Evolutionary conservation across 2,888 invertebrate species (phyloP).

Genomic region (Cylloceria caligata): DNA sequence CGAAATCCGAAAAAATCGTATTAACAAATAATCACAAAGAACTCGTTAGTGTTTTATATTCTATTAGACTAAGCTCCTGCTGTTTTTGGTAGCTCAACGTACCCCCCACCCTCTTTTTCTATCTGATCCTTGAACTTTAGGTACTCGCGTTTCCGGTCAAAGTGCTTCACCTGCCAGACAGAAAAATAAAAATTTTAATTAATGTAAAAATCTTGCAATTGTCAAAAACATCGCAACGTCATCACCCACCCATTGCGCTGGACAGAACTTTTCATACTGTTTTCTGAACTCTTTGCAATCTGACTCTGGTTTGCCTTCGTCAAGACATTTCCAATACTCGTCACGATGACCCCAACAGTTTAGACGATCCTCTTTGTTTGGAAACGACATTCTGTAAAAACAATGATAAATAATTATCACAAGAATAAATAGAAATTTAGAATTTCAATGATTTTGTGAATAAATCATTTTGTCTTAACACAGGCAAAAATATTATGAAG

Average conservation of each 20-base stretch:
- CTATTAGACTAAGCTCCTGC: conserved; percentile 79
- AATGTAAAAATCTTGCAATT: not conserved
- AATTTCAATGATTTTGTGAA: not conserved
- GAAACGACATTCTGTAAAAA: conserved; percentile 89
- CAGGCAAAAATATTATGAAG: not conserved
- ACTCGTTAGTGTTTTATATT: conserved; percentile 83
- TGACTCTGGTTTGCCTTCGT: conserved; percentile 88
- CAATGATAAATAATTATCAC: conserved; percentile 12
- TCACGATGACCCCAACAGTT: conserved; percentile 95
- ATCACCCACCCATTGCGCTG: conserved; percentile 91
- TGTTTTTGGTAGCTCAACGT: conserved; percentile 86
- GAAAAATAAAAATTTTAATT: not conserved
- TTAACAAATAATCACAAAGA: conserved; percentile 74
- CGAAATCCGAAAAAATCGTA: conserved; percentile 74
- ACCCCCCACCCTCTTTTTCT: conserved; percentile 90
- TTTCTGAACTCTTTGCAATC: conserved; percentile 91
- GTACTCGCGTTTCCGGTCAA: conserved; percentile 95
- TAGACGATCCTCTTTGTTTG: conserved; percentile 91
- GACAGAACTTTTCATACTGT: conserved; percentile 91
- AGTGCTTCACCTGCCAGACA: conserved; percentile 90
- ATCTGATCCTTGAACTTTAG: conserved; percentile 95
- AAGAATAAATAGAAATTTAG: not conserved
- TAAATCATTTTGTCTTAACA: not conserved
- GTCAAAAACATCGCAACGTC: conserved; percentile 13
- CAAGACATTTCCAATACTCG: conserved; percentile 95